Conservation (phyloP, 2,797 vertebrate species). For the Malacoraja senta region DNA sequence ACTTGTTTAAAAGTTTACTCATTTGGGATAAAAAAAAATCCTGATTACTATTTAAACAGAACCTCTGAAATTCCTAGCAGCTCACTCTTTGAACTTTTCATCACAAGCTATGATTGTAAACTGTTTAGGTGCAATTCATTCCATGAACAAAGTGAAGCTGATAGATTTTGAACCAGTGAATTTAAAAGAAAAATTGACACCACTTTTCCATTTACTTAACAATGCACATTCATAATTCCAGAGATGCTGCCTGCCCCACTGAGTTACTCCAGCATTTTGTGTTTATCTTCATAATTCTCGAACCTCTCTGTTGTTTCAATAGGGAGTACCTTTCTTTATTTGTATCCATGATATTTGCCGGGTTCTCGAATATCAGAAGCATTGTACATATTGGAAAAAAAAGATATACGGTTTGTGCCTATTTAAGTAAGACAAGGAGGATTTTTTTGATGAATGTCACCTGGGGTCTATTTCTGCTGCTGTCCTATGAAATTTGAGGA, state of each 20-base stretch:
- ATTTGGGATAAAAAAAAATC: not conserved
- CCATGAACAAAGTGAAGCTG: not conserved
- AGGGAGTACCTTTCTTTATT: not conserved
- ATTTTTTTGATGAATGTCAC: not conserved
- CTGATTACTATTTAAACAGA: constrained; percentile 13
- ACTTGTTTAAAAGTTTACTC: not conserved
- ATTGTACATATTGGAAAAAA: too few species aligned
- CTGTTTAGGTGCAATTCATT: not conserved
- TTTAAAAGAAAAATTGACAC: not conserved
- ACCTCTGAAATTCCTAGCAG: not conserved
- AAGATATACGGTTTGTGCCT: not conserved
- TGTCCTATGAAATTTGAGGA: not conserved
- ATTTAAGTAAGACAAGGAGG: not conserved
- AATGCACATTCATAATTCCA: not conserved
- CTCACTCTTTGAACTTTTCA: not conserved
- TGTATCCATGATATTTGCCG: not conserved
- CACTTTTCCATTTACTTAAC: not conserved
- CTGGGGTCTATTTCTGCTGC: not conserved
- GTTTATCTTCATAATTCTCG: too few species aligned
- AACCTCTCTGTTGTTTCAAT: too few species aligned
- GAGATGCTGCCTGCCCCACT: too few species aligned
- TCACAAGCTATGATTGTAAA: not conserved
- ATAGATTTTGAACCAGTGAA: not conserved
- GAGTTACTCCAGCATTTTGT: too few species aligned
- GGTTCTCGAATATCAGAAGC: not conserved